Evolutionary conservation across 2,888 invertebrate genomes (phyloP).

Genomic region (Nycteola revayana): DNA sequence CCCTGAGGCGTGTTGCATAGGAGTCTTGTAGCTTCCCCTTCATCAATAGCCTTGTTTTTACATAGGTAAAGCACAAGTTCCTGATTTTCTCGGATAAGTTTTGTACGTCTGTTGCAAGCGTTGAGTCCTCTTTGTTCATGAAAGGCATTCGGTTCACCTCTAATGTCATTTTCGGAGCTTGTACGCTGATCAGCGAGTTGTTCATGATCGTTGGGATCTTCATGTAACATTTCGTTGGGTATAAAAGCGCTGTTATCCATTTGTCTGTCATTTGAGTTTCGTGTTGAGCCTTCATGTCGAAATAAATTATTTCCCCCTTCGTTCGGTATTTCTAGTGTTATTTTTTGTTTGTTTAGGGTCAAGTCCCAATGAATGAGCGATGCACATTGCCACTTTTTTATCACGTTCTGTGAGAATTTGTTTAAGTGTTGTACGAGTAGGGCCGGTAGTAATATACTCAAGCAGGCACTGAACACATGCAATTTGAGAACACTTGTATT

Average conservation of each 20-base stretch:
- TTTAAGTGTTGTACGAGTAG: too few species aligned
- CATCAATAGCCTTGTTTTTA: conserved; percentile 11
- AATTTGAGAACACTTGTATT: too few species aligned
- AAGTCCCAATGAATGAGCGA: conserved; percentile 14
- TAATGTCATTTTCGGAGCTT: not conserved
- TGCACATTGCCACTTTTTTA: conserved; percentile 7
- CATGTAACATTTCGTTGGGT: conserved; percentile 1
- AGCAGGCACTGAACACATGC: too few species aligned
- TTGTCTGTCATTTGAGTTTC: not conserved
- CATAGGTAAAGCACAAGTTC: conserved; percentile 6
- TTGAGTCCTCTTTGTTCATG: not conserved
- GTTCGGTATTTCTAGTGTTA: conserved; percentile 6
- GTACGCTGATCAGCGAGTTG: conserved; percentile 1
- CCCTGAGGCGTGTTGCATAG: conserved; percentile 7
- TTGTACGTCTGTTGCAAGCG: not conserved
- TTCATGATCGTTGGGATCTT: not conserved
- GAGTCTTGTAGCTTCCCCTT: conserved; percentile 7
- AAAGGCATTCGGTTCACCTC: conserved; percentile 1
- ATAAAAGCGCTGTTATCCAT: not conserved
- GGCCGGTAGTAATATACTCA: too few species aligned
- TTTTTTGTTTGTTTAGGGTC: conserved; percentile 1
- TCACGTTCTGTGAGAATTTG: conserved; percentile 2
- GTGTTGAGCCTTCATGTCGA: not conserved
- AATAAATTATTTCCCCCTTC: conserved; percentile 6
- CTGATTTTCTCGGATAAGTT: conserved; percentile 1